These are phyloP conservation scores for Brachynemurus nebulosus DNA, from an alignment of 2,888 invertebrate genomes.

Conservation along the genomic window DNA sequence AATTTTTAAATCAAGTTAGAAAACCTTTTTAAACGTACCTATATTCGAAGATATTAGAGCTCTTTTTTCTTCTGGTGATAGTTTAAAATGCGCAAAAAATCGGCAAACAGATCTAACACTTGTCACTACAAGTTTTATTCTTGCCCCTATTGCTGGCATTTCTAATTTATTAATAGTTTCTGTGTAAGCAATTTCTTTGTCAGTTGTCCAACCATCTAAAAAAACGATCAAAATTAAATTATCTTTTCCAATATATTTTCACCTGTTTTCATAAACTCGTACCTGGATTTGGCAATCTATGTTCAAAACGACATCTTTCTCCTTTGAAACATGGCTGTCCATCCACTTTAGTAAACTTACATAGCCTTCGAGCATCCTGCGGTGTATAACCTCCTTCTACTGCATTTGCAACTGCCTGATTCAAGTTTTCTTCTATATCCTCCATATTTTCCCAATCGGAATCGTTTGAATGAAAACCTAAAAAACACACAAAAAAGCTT, in stretches of 20 bases:
- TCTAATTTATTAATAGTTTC: neutral
- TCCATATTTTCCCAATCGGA: neutral
- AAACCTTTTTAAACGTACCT: too few relatives aligned
- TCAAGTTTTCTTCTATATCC: neutral
- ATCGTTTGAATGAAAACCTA: neutral
- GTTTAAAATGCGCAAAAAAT: constrained; percentile 4
- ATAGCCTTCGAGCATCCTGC: neutral
- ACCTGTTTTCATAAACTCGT: neutral
- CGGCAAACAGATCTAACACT: neutral
- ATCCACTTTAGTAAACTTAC: constrained; percentile 2
- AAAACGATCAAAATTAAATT: neutral
- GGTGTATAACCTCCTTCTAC: constrained; percentile 5
- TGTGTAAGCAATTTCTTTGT: neutral
- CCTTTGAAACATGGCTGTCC: constrained; percentile 7
- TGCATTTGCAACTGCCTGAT: neutral
- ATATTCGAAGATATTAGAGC: too few relatives aligned
- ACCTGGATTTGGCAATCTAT: constrained; percentile 1
- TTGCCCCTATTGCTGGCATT: neutral
- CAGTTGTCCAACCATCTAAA: constrained; percentile 5
- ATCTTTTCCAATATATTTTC: neutral
- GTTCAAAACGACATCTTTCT: constrained; percentile 3
- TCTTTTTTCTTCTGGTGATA: too few relatives aligned
- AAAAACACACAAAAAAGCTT: neutral
- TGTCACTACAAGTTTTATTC: neutral
- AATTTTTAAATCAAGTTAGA: too few relatives aligned